A percentile compares a stretch with the other conserved stretches of the same genome.
Evolutionary conservation across 2,888 invertebrate genomes (phyloP).

Genomic region (Eremobia ochroleuca): DNA sequence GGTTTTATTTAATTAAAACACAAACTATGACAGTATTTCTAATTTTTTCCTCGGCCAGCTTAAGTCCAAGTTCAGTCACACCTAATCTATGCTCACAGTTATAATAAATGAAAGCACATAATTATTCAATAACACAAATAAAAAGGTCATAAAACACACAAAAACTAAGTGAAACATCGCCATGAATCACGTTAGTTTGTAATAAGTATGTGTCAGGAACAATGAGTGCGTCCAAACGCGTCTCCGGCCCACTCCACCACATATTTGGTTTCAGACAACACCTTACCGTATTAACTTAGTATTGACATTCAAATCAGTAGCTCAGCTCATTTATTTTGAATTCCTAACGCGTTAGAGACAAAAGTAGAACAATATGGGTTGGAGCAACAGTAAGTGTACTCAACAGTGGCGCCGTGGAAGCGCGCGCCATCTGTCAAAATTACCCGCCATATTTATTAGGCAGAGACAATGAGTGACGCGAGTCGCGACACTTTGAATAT

Average conservation of each 20-base stretch:
- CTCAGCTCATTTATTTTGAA: slow-evolving; percentile 87
- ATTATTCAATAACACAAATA: slow-evolving; percentile 67
- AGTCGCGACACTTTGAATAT: slow-evolving; percentile 66
- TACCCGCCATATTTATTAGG: slow-evolving; percentile 82
- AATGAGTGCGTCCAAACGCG: slow-evolving; percentile 63
- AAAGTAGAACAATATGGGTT: slow-evolving; percentile 86
- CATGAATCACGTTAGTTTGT: slow-evolving; percentile 67
- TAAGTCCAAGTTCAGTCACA: slow-evolving; percentile 7
- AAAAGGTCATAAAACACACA: slow-evolving; percentile 67
- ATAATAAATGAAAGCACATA: slow-evolving; percentile 65
- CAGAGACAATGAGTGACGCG: slow-evolving; percentile 71
- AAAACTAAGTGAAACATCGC: slow-evolving; percentile 60
- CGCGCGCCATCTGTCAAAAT: slow-evolving; percentile 87
- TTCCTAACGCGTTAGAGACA: slow-evolving; percentile 85
- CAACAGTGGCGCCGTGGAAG: slow-evolving; percentile 88
- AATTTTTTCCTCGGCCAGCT: neutral
- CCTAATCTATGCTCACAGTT: slow-evolving; percentile 35
- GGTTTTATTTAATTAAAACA: neutral
- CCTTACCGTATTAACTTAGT: slow-evolving; percentile 85
- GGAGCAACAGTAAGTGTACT: slow-evolving; percentile 88
- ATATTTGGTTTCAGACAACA: slow-evolving; percentile 87
- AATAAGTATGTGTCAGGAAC: slow-evolving; percentile 66
- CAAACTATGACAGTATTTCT: neutral
- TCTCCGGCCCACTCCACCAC: slow-evolving; percentile 62
- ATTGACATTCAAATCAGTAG: slow-evolving; percentile 91